Conservation (phyloP, 2,797 vertebrate genomes). For the Tinamus major region DNA sequence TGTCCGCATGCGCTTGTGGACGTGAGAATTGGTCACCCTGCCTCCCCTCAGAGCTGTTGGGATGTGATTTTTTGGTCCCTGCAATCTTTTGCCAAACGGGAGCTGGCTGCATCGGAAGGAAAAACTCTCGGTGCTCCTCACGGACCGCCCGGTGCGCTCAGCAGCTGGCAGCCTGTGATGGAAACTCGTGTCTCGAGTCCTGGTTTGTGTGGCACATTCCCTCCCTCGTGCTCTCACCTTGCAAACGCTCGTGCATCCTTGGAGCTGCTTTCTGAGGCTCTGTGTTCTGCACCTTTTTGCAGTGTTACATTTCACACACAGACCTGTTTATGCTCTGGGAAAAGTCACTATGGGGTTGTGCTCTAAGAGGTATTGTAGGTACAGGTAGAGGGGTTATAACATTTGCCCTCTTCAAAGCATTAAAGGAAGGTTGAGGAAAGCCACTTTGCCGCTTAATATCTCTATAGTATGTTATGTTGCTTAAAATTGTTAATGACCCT, state of each 20-base stretch:
- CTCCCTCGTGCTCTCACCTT: background rate
- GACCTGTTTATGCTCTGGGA: background rate
- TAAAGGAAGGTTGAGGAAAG: background rate
- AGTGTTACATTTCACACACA: background rate
- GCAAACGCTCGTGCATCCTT: background rate
- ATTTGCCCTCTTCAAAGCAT: background rate
- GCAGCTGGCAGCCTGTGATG: background rate
- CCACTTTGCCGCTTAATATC: background rate
- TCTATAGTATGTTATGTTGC: background rate
- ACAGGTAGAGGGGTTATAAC: background rate
- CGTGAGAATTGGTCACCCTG: too few relatives aligned
- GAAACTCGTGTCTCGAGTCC: background rate
- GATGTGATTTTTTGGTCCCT: background rate
- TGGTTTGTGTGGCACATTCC: background rate
- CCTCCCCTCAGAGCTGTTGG: too few relatives aligned
- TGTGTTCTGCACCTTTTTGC: background rate
- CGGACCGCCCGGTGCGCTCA: background rate
- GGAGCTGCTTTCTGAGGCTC: background rate
- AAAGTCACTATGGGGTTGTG: background rate
- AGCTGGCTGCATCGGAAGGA: background rate
- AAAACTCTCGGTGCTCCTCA: background rate
- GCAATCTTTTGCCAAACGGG: conserved; percentile 8
- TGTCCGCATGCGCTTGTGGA: background rate
- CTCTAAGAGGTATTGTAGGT: background rate
- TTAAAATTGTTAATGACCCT: background rate